Evolutionary conservation across 1,140 invertebrate species (phyloP).

Genomic region (Leucophenga varia): DNA sequence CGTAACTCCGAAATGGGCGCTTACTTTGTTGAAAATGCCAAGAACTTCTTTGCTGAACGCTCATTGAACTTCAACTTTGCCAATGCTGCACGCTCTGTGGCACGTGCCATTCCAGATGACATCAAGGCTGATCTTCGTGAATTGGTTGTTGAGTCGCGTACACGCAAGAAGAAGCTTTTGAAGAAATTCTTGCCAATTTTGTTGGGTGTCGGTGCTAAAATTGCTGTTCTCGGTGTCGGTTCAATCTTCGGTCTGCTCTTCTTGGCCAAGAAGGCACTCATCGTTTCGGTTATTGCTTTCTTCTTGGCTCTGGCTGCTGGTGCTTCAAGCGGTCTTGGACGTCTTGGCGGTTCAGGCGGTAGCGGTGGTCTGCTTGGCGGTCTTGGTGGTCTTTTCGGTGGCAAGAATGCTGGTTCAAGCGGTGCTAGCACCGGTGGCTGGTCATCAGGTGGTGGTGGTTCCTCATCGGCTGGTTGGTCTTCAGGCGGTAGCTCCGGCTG

Average conservation of each 20-base stretch:
- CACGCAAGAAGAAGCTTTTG: slow-evolving; percentile 66
- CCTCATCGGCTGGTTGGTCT: slow-evolving; percentile 38
- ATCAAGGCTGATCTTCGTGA: slow-evolving; percentile 61
- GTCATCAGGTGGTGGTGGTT: slow-evolving; percentile 44
- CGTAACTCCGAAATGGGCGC: slow-evolving; percentile 64
- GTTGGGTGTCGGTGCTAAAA: slow-evolving; percentile 64
- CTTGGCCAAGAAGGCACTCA: slow-evolving; percentile 68
- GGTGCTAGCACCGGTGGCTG: slow-evolving; percentile 39
- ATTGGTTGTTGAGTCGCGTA: slow-evolving; percentile 65
- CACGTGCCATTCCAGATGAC: slow-evolving; percentile 58
- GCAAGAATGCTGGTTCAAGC: slow-evolving; percentile 40
- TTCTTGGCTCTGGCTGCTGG: slow-evolving; percentile 61
- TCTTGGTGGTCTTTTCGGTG: slow-evolving; percentile 50
- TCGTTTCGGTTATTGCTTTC: slow-evolving; percentile 65
- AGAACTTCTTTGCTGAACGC: slow-evolving; percentile 63
- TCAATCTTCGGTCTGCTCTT: slow-evolving; percentile 64
- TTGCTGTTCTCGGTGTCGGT: slow-evolving; percentile 61
- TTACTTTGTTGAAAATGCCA: slow-evolving; percentile 61
- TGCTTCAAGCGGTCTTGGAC: slow-evolving; percentile 62
- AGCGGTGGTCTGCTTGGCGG: slow-evolving; percentile 45
- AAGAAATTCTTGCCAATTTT: slow-evolving; percentile 63
- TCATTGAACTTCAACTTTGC: slow-evolving; percentile 62
- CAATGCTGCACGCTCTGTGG: slow-evolving; percentile 60
- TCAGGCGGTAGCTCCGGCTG: slow-evolving; percentile 45
- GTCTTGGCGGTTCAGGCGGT: slow-evolving; percentile 46